These are phyloP conservation scores for Microcebus murinus DNA, from an alignment of 2,113 vertebrate genomes.

Conservation along the genomic window DNA sequence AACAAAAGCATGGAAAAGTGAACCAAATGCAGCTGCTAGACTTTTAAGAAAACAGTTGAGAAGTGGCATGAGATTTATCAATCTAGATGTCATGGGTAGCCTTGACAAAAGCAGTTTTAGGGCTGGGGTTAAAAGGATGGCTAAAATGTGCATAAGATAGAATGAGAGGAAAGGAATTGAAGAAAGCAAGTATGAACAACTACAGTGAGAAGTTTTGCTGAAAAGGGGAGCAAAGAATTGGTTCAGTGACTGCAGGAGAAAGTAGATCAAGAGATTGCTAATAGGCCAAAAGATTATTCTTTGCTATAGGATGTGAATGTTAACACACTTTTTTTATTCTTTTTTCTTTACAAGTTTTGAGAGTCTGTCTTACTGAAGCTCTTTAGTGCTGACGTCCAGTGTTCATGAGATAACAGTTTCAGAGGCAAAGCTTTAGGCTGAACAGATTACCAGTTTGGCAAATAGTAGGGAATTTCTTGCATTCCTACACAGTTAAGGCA, in stretches of 20 bases:
- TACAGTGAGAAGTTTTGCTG: background rate
- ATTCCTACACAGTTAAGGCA: background rate
- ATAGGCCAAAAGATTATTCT: background rate
- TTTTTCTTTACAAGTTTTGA: background rate
- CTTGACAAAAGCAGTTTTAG: background rate
- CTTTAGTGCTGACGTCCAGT: background rate
- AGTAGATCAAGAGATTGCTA: background rate
- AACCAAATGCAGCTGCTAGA: background rate
- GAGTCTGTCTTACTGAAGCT: background rate
- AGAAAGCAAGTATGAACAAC: background rate
- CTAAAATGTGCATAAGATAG: background rate
- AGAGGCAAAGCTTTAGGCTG: background rate
- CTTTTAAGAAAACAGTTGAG: background rate
- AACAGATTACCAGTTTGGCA: background rate
- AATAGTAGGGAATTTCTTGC: background rate
- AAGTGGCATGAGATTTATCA: background rate
- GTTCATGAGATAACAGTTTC: background rate
- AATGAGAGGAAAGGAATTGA: background rate
- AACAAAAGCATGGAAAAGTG: background rate
- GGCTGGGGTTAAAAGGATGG: background rate
- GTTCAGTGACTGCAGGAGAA: background rate
- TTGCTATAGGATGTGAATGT: background rate
- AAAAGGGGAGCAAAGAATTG: background rate
- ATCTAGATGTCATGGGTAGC: background rate
- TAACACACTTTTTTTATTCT: background rate